Percentiles rank a stretch among this genome's conserved stretches.
phyloP scores from a whole-genome alignment of 2,888 invertebrate genomes.

The Melitaea athalia region DNA sequence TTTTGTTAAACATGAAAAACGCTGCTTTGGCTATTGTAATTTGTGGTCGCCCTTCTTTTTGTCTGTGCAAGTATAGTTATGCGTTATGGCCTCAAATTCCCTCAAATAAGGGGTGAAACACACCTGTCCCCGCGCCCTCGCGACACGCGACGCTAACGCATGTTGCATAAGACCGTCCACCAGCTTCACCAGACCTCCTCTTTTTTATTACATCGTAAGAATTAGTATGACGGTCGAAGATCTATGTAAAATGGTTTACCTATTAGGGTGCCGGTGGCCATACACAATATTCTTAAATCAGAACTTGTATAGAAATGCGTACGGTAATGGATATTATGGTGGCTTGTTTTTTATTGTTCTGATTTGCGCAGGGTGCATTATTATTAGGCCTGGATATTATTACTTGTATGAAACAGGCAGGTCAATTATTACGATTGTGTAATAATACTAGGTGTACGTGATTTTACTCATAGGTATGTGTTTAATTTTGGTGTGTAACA shows the following conservation, averaged over 20 bases:
- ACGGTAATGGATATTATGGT: conserved; percentile 67
- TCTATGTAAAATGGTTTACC: conserved; percentile 50
- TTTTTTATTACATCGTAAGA: conserved; percentile 28
- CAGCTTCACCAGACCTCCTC: conserved; percentile 54
- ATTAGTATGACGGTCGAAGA: conserved; percentile 36
- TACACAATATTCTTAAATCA: conserved; percentile 60
- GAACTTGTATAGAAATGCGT: conserved; percentile 67
- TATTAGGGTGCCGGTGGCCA: conserved; percentile 56
- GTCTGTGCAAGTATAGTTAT: conserved; percentile 65
- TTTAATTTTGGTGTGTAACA: no score
- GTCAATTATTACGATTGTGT: neutral
- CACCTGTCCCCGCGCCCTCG: conserved; percentile 79
- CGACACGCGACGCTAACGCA: conserved; percentile 72
- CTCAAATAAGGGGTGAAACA: conserved; percentile 75
- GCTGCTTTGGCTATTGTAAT: conserved; percentile 20
- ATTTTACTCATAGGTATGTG: no score
- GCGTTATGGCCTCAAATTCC: conserved; percentile 70
- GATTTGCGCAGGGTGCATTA: conserved; percentile 53
- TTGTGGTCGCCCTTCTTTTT: conserved; percentile 54
- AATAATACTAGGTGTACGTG: neutral
- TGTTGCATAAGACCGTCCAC: conserved; percentile 57
- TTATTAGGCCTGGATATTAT: conserved; percentile 41
- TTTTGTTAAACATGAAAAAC: no score
- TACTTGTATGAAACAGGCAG: conserved; percentile 6
- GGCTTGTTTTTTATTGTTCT: conserved; percentile 52